Base-by-base conservation (phyloP, 2,888 invertebrate genomes). In the Trachelus tabidus region DNA sequence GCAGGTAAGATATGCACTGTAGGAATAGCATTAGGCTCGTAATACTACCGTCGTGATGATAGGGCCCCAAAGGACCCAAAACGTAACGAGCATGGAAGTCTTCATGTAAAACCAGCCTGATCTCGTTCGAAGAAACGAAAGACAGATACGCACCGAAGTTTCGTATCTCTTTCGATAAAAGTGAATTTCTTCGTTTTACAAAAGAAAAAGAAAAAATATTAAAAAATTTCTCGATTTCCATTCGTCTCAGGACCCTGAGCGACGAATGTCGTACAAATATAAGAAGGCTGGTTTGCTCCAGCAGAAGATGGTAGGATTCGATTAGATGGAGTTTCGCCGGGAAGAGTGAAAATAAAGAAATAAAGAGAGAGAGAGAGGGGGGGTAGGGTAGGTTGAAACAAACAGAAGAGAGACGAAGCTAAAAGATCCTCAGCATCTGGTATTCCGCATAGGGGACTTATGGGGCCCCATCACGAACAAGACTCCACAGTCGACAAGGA, bases 401-500 rank as follows among this genome's bases (percentile, higher is more conserved):
- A 23, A 23, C 23, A 0, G 9, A 56, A 56, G 56, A 15, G 0
- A 56, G 23, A 56, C 2, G 2, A 56, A 56, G 23, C 9, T 1
- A 56, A 23, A 56, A 56, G 71, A 0, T 34, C 31, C 71, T 4
- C 71, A 31, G 71, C 71, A 71, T 71, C 71, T 71, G 31, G 71
- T 71, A 71, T 71, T 71, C 71, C 71, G 71, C 71, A 34, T 56
- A 56, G 56, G 23, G 56, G 23, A 56, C 56, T 56, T 56, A 56
- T 56, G 23, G 56, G 56, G 56, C 56, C 23, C 9, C 56, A 23
- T 56, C 56, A 23, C 56, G 23, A 56, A 23, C 23, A 23, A 56
- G 56, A 56, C 56, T 9, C 56, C 56, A 9, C 56, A 31, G 31
- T 33, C 71, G 71, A 71, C 71, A 33, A 9, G 56, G 56, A 71